These are phyloP conservation scores for Acipenser ruthenus DNA, from an alignment of 2,797 vertebrate genomes.

Conservation along the genomic window DNA sequence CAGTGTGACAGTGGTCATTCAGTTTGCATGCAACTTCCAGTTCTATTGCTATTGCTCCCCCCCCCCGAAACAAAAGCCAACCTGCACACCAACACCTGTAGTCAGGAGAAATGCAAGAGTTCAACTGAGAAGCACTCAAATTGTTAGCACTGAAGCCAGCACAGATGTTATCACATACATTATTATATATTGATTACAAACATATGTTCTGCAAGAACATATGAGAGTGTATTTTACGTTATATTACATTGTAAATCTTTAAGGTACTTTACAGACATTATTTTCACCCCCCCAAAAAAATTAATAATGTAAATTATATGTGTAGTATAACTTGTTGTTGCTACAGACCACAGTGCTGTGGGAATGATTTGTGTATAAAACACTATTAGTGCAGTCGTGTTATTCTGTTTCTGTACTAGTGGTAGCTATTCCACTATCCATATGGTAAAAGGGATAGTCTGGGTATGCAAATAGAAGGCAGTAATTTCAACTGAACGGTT, in stretches of 20 bases:
- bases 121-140: background rate
- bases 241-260: background rate
- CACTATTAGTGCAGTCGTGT: too few species aligned
- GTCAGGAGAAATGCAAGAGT: background rate
- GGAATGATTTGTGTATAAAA: too few species aligned
- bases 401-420: too few species aligned
- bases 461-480: too few species aligned
- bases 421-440: too few species aligned
- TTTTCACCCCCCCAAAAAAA: too few species aligned
- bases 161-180: background rate
- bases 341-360: too few species aligned
- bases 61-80: background rate
- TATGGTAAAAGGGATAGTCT: too few species aligned
- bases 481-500: too few species aligned
- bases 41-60: conserved; percentile 26
- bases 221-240: background rate
- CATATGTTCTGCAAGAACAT: background rate
- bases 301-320: too few species aligned
- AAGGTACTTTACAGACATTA: background rate
- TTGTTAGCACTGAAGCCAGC: background rate
- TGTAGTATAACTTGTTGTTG: too few species aligned
- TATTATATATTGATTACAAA: background rate
- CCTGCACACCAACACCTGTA: background rate
- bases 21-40: conserved; percentile 37
- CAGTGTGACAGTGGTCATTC: conserved; percentile 27